phyloP scores from a whole-genome alignment of 1,140 invertebrate genomes.

The Chionoecetes opilio region DNA sequence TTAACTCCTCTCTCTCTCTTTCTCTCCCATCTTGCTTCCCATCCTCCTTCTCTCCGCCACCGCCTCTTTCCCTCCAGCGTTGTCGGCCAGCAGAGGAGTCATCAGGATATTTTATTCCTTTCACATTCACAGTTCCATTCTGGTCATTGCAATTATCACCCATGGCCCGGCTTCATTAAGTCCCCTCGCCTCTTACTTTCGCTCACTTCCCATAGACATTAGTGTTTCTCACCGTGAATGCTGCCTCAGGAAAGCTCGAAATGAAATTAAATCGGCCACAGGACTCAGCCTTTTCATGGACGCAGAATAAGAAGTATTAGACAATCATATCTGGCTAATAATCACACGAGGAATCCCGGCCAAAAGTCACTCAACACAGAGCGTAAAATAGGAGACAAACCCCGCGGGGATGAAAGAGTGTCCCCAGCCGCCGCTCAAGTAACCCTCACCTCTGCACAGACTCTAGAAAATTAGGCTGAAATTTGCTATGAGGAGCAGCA shows the following conservation, averaged over 20 bases:
- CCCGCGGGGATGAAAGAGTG: background rate
- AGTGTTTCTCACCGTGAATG: conserved; percentile 56
- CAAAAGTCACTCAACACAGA: conserved; percentile 78
- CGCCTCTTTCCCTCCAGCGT: background rate
- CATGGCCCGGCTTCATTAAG: conserved; percentile 73
- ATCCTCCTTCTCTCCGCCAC: background rate
- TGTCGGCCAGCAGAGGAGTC: conserved; percentile 63
- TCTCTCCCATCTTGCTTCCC: background rate
- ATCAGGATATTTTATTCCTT: conserved; percentile 79
- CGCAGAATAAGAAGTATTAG: conserved; percentile 72
- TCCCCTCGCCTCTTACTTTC: conserved; percentile 61
- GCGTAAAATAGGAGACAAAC: conserved; percentile 64
- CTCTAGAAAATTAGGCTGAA: conserved; percentile 47
- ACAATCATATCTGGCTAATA: conserved; percentile 76
- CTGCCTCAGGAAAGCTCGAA: conserved; percentile 49
- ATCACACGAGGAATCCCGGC: conserved; percentile 74
- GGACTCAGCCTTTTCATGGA: conserved; percentile 70
- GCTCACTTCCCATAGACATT: conserved; percentile 62
- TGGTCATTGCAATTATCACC: conserved; percentile 77
- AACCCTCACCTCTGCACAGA: background rate
- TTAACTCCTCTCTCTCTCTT: background rate
- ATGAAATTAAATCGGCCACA: conserved; percentile 54
- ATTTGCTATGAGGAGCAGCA: background rate
- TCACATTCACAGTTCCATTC: conserved; percentile 79
- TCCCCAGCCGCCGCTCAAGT: background rate